These are phyloP conservation scores for Ceriagrion tenellum DNA, from an alignment of 2,888 invertebrate species.

Conservation along the genomic window DNA sequence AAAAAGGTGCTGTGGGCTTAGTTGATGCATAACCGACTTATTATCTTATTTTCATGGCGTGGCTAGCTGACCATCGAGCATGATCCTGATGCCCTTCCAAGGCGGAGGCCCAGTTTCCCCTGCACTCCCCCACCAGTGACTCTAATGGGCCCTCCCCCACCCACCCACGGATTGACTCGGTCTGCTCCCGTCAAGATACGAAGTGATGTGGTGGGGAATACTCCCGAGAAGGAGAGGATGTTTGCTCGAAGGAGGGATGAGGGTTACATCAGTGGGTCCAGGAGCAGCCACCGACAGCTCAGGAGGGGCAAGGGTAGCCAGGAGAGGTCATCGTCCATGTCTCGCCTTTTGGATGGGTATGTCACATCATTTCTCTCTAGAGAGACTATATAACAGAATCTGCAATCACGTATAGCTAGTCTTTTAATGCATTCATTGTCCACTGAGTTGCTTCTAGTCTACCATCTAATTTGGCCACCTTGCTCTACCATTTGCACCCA, in stretches of 20 bases:
- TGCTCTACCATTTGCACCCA: too few species aligned
- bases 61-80: conserved; percentile 91
- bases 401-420: too few species aligned
- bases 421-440: too few species aligned
- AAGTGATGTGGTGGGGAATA: not conserved
- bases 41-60: conserved; percentile 64
- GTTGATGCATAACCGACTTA: not conserved
- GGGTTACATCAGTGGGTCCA: conserved; percentile 82
- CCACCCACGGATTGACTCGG: conserved; percentile 74
- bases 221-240: conserved; percentile 75
- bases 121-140: conserved; percentile 57
- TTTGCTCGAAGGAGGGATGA: conserved; percentile 77
- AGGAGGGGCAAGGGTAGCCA: conserved; percentile 82
- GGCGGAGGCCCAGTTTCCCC: conserved; percentile 77
- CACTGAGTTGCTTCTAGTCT: too few species aligned
- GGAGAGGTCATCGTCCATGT: conserved; percentile 92
- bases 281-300: conserved; percentile 80
- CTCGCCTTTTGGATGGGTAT: conserved; percentile 88
- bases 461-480: too few species aligned
- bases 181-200: conserved; percentile 50
- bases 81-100: conserved; percentile 86
- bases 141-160: conserved; percentile 77
- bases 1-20: conserved; percentile 1
- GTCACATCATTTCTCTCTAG: conserved; percentile 72
- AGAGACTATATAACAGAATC: too few species aligned